These are phyloP conservation scores for Labrus mixtus DNA, from an alignment of 2,113 vertebrate genomes.

Conservation along the genomic window DNA sequence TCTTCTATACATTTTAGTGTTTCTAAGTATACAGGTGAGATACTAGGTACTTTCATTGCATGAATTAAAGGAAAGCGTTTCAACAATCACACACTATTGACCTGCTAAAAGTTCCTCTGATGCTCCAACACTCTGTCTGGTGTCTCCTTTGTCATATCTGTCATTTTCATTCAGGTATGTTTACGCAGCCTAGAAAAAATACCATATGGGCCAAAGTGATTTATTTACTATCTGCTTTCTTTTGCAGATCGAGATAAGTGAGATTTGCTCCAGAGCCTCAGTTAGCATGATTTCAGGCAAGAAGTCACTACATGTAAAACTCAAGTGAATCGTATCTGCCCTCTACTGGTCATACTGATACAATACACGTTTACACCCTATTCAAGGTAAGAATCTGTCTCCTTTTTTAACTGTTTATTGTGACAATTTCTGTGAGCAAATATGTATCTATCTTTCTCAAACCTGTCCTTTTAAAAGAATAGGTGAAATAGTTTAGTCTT, in stretches of 20 bases:
- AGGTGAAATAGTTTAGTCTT: background rate
- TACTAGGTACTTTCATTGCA: too few relatives aligned
- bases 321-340: constrained; percentile 67
- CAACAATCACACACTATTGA: too few relatives aligned
- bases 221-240: background rate
- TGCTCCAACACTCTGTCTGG: too few relatives aligned
- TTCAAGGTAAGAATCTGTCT: background rate
- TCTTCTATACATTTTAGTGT: too few relatives aligned
- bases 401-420: background rate
- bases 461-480: background rate
- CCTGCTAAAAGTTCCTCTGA: too few relatives aligned
- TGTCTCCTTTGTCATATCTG: too few relatives aligned
- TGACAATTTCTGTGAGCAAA: background rate
- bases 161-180: too few relatives aligned
- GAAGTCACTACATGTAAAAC: background rate
- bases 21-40: too few relatives aligned
- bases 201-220: too few relatives aligned
- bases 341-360: constrained; percentile 54
- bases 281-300: constrained; percentile 4
- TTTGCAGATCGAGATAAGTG: background rate
- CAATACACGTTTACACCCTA: background rate
- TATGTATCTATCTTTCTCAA: background rate
- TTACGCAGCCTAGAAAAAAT: too few relatives aligned
- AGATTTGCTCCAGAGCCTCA: constrained; percentile 12
- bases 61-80: too few relatives aligned